phyloP scores from a whole-genome alignment of 1,140 invertebrate genomes.

The Leucophenga varia region DNA sequence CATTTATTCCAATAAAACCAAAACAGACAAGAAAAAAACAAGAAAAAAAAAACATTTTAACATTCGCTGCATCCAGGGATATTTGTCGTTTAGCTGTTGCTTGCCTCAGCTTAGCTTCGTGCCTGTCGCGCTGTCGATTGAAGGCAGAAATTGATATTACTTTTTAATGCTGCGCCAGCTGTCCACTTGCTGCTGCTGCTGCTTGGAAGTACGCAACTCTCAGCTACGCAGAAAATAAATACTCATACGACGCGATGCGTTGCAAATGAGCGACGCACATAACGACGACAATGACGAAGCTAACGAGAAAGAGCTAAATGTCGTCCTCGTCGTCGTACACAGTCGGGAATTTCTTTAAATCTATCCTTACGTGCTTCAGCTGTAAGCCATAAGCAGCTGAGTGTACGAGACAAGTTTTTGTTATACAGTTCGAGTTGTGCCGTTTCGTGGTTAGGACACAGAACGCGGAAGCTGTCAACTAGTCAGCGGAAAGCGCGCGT shows the following conservation, averaged over 20 bases:
- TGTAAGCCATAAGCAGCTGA: constrained; percentile 23
- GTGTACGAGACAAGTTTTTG: no score
- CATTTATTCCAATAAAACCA: no score
- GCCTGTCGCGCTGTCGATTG: constrained; percentile 31
- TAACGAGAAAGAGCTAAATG: constrained; percentile 9
- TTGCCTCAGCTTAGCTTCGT: constrained; percentile 18
- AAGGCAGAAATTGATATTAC: constrained; percentile 54
- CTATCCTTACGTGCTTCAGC: no score
- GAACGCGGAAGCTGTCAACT: constrained; percentile 48
- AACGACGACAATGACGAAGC: no score
- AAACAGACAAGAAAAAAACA: no score
- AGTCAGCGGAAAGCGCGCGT: no score
- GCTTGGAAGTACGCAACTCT: no score
- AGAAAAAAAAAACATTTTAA: no score
- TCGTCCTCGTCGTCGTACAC: no score
- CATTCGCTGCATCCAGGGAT: constrained; percentile 53
- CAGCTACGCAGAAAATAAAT: no score
- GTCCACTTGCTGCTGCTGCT: constrained; percentile 19
- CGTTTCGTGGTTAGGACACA: constrained; percentile 48
- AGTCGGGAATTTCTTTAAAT: no score
- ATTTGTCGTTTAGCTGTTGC: constrained; percentile 52
- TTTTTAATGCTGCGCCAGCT: constrained; percentile 53
- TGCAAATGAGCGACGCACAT: no score
- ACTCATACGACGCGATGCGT: constrained; percentile 5
- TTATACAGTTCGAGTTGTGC: constrained; percentile 53